phyloP scores from a whole-genome alignment of 2,797 vertebrate genomes.

The Crenichthys baileyi region DNA sequence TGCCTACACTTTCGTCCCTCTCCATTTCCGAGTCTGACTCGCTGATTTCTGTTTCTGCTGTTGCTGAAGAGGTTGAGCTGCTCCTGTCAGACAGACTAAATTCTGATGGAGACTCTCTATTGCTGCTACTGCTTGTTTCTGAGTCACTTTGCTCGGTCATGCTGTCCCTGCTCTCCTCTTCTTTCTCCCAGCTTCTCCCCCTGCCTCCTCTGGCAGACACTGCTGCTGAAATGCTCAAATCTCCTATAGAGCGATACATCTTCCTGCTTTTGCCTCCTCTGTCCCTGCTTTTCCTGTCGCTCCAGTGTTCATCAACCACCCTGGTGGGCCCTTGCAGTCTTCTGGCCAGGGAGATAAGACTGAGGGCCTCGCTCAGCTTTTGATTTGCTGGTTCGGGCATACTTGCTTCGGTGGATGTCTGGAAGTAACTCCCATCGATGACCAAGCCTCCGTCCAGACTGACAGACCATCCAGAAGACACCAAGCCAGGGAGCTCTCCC shows the following conservation, averaged over 20 bases:
- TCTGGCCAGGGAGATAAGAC: constrained; percentile 76
- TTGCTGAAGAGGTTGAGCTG: constrained; percentile 35
- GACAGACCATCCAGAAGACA: constrained; percentile 51
- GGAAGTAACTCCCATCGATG: constrained; percentile 86
- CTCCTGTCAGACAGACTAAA: constrained; percentile 42
- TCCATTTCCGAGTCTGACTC: constrained; percentile 73
- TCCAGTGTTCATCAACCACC: constrained; percentile 54
- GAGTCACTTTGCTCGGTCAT: constrained; percentile 38
- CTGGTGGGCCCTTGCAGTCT: constrained; percentile 72
- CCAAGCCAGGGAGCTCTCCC: constrained; percentile 72
- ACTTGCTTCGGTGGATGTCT: constrained; percentile 59
- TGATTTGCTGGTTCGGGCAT: constrained; percentile 71
- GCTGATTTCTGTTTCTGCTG: constrained; percentile 46
- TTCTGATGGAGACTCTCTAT: constrained; percentile 42
- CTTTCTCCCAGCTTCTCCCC: constrained; percentile 61
- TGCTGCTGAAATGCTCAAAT: constrained; percentile 67
- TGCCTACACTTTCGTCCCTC: constrained; percentile 45
- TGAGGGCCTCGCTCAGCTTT: constrained; percentile 73
- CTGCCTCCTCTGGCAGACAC: constrained; percentile 57
- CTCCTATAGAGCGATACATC: constrained; percentile 56
- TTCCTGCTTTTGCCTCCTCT: constrained; percentile 14
- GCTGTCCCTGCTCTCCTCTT: constrained; percentile 12
- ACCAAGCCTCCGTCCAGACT: constrained; percentile 73
- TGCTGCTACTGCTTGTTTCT: constrained; percentile 50
- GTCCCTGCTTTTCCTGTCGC: constrained; percentile 23